Conservation (phyloP, 2,113 vertebrate species). For the Dromas ardeola region DNA sequence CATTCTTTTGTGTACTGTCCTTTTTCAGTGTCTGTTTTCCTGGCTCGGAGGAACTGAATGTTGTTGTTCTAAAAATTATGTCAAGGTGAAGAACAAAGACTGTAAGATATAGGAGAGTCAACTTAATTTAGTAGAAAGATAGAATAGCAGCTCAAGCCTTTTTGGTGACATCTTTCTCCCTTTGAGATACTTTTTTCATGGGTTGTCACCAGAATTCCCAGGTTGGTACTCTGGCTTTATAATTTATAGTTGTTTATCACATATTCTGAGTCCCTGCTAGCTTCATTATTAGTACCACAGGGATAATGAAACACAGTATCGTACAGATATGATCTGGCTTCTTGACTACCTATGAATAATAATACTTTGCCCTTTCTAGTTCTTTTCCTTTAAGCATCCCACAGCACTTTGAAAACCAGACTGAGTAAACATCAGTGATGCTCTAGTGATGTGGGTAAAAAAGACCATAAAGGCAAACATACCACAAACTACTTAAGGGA, state of each 20-base stretch:
- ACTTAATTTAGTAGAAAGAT: conserved; percentile 41
- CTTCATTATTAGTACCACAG: conserved; percentile 59
- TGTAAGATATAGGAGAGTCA: not conserved
- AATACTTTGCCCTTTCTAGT: conserved; percentile 50
- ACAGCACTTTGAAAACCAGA: conserved; percentile 23
- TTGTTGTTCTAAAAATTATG: not conserved
- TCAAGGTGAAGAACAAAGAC: conserved; percentile 1
- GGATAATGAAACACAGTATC: conserved; percentile 51
- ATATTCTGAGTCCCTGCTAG: conserved; percentile 16
- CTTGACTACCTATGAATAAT: conserved; percentile 54
- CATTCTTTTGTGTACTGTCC: not conserved
- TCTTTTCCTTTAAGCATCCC: conserved; percentile 36
- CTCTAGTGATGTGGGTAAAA: not conserved
- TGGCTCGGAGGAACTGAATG: not conserved
- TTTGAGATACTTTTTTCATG: conserved; percentile 15
- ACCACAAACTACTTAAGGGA: not conserved
- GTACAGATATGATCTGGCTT: conserved; percentile 46
- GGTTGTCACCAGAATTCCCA: conserved; percentile 48
- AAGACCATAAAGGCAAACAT: not conserved
- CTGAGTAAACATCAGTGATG: conserved; percentile 6
- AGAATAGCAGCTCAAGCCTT: conserved; percentile 7
- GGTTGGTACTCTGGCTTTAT: not conserved
- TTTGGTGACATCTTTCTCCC: conserved; percentile 45
- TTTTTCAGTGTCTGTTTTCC: not conserved
- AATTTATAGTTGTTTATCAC: conserved; percentile 59